phyloP scores from a whole-genome alignment of 30 jellyfish, hydroid and myxozoan species.

The Turritopsis dohrnii region DNA sequence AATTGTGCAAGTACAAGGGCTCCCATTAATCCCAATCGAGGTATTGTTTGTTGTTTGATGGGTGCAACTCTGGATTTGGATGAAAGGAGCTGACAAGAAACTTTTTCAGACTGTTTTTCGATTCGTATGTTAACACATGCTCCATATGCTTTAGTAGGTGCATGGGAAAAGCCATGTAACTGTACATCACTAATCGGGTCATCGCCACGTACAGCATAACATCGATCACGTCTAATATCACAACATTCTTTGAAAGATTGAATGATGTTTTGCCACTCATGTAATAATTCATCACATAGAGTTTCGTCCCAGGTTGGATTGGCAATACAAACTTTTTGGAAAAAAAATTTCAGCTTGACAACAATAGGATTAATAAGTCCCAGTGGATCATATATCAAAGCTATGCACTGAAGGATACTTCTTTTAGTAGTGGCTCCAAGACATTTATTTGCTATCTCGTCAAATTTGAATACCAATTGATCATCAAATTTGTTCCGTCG shows the following conservation, averaged over 20 bases:
- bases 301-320: not conserved
- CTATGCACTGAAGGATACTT: no score
- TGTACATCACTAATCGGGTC: no score
- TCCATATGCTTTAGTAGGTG: not conserved
- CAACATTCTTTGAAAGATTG: no score
- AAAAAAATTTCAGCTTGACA: not conserved
- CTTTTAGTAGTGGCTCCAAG: no score
- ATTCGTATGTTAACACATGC: not conserved
- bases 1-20: not conserved
- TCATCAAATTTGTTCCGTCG: no score
- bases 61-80: conserved; percentile 11
- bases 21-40: conserved; percentile 1
- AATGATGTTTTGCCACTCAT: no score
- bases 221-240: no score
- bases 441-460: no score
- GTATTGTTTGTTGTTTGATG: not conserved
- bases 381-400: not conserved
- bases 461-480: no score
- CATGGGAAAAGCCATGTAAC: not conserved
- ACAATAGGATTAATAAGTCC: not conserved
- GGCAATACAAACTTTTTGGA: not conserved
- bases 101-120: no score
- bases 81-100: not conserved
- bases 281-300: no score
- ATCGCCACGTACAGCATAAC: no score